A percentile compares a stretch with the other conserved stretches of the same genome.
phyloP scores from a whole-genome alignment of 2,113 vertebrate genomes.

The Gulo gulo region DNA sequence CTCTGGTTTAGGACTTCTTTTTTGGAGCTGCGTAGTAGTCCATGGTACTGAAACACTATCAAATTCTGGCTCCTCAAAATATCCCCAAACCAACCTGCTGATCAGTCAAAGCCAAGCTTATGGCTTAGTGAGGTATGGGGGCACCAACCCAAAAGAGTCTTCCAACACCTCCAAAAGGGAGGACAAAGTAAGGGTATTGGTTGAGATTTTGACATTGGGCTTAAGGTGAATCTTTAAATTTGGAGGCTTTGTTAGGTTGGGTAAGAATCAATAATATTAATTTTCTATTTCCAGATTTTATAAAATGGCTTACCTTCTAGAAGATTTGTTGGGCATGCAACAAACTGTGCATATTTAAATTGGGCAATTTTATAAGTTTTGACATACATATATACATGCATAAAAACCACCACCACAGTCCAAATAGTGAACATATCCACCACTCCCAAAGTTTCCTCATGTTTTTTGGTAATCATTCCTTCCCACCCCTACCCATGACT shows the following conservation, averaged over 20 bases:
- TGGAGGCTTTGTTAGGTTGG: neutral
- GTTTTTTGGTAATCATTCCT: neutral
- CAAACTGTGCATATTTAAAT: neutral
- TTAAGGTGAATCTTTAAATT: neutral
- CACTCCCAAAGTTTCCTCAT: neutral
- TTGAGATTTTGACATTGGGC: neutral
- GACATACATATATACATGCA: neutral
- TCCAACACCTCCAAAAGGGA: neutral
- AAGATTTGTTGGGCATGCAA: too few species aligned
- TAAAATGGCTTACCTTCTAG: too few species aligned
- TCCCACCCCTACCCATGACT: fast-evolving
- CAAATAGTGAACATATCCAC: neutral
- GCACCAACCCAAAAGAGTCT: fast-evolving
- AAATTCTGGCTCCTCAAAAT: neutral
- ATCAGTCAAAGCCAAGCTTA: neutral
- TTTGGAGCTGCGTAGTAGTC: neutral
- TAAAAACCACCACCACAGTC: neutral
- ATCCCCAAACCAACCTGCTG: neutral
- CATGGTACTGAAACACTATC: fast-evolving
- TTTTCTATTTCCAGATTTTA: neutral
- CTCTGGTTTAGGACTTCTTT: too few species aligned
- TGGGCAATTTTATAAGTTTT: neutral
- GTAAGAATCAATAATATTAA: neutral
- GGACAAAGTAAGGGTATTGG: fast-evolving
- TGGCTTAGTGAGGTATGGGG: fast-evolving